These are phyloP conservation scores for Caenorhabditis japonica DNA, from an alignment of 2,888 invertebrate genomes.

Conservation along the genomic window DNA sequence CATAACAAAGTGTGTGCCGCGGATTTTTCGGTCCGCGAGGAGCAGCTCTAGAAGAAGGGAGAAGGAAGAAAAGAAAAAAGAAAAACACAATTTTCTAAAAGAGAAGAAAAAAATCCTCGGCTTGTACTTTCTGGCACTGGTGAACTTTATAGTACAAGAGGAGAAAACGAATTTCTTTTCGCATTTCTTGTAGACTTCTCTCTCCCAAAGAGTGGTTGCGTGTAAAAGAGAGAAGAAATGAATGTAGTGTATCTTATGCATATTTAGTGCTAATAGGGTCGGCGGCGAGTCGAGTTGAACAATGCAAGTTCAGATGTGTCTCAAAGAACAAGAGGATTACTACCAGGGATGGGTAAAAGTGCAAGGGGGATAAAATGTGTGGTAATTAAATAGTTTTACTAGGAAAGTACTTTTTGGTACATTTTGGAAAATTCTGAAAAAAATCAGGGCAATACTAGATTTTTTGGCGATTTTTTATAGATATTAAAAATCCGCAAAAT, in stretches of 20 bases:
- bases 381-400: too few relatives aligned
- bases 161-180: neutral
- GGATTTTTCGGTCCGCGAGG: neutral
- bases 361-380: neutral
- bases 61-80: neutral
- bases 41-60: neutral
- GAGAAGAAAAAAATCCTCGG: neutral
- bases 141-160: conserved; percentile 12
- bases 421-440: too few relatives aligned
- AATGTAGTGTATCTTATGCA: conserved; percentile 55
- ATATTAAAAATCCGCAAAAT: too few relatives aligned
- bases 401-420: too few relatives aligned
- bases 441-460: too few relatives aligned
- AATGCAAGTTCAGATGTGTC: conserved; percentile 31
- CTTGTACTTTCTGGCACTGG: neutral
- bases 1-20: conserved; percentile 27
- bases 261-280: conserved; percentile 54
- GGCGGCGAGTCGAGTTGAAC: conserved; percentile 18
- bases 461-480: too few relatives aligned
- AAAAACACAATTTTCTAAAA: neutral
- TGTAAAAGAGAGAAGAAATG: conserved; percentile 33
- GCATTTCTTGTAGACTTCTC: neutral
- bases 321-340: conserved; percentile 4
- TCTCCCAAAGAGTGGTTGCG: conserved; percentile 1
- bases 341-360: too few relatives aligned